Evolutionary conservation across 2,113 vertebrate species (phyloP), one percentile per base, ranked within the genome.

Genomic region (Mustelus asterias): DNA sequence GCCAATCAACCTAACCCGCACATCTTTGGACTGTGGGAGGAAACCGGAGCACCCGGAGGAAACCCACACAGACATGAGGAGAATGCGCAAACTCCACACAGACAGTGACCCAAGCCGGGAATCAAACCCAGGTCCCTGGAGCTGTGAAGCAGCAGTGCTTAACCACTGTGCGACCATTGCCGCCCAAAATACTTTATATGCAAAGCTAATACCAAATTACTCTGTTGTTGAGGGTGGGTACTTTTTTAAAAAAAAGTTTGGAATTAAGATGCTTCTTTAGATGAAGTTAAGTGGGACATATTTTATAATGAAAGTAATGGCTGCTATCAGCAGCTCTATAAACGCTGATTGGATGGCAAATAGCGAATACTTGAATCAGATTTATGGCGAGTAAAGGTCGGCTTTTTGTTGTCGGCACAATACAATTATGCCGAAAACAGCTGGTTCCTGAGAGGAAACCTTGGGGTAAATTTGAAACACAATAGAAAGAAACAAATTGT

Each of bases 401-500:
- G 44, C 67, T 33, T 72, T 95, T 95, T 72, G 41, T 72, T 95
- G 67, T 33, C 13, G n/a, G 18, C 11, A 24, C 67, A 72, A 95
- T 95, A 41, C 3, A 72, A 41, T 37, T 94, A 33, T 72, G 69
- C 29, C 94, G 33, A 72, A 76, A 70, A 44, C 44, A 72, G 94
- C 94, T 95, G 67, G 41, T 95, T 72, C 94, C 94, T 95, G 41
- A 33, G 69, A 94, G 69, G 94, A 72, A 95, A 72, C 41, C 41
- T 72, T 95, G 94, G 37, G 41, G 24, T 48, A 95, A 72, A 72
- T 44, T 48, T 76, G 65, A 95, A 95, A 72, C 69, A 72, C 67
- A 72, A 95, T 95, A 26, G 67, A 3, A 37, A 48, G 67, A 95
- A 76, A 70, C 94, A 54, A 44, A 95, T 54, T 54, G 24, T 76